Base-by-base conservation (phyloP, 2,113 vertebrate species). In the Sceloporus tristichus region DNA sequence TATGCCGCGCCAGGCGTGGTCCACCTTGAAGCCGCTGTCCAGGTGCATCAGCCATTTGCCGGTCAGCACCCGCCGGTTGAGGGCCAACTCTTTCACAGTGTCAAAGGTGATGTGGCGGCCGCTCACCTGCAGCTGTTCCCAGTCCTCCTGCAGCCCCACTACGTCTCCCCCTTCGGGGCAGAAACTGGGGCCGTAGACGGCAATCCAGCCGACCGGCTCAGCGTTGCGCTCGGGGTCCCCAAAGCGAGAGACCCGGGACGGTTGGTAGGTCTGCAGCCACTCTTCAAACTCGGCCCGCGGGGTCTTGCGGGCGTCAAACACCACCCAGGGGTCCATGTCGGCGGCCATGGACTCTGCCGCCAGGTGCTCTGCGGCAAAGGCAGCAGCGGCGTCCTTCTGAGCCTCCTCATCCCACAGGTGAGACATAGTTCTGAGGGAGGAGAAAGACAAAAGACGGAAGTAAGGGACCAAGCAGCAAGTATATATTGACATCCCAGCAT, bases 11-110 rank as follows among this genome's bases (percentile, higher is more conserved):
- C 98, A 99, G 14, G 98, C 98, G 0, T 97, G 97, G 94, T 98
- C 98, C 94, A 98, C 90, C 96, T 99, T 99, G 92, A 98, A 99
- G 82, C 98, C 98, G 0, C 97, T 91, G 77, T 98, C 97, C 95
- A 99, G 90, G 91, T 98, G 96, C 96, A 99, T 98, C 9, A 99
- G 96, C 98, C 98, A 98, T 93, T 98, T 99, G 11, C 98, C 98
- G 0, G 95, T 62, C 23, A 98, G 97, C 88, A 98, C 98, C 0
- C 92, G 88, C 81, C 98, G 97, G 93, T 98, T 98, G 66, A 98
- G 95, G 2, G 98, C 98, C 89, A 99, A 96, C 93, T 98, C 98
- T 85, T 96, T 97, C 65, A 98, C 94, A 2, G 96, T 97, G 38
- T 97, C 95, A 14, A 97, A 98, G 14, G 88, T 97, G 86, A 98